A percentile compares a stretch with the other conserved stretches of the same genome.
phyloP scores from a whole-genome alignment of 2,113 vertebrate species.

The Marcusenius ussheri region DNA sequence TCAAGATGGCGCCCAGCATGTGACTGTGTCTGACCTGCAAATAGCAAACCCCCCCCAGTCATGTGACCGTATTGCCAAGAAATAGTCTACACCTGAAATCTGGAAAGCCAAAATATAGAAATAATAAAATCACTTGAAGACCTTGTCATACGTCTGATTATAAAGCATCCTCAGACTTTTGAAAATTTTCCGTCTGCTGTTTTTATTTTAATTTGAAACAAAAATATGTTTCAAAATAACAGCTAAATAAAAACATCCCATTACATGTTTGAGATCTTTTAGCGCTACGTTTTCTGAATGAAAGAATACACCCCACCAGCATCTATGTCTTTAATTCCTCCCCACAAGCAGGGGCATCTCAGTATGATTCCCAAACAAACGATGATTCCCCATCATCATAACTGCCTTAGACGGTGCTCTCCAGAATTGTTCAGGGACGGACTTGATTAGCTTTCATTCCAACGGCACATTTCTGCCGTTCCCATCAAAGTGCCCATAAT shows the following conservation, averaged over 20 bases:
- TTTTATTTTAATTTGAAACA: background rate
- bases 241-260: background rate
- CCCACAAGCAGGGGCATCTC: background rate
- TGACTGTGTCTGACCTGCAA: background rate
- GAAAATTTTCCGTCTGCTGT: background rate
- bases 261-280: background rate
- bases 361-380: background rate
- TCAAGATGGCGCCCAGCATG: background rate
- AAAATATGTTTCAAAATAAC: background rate
- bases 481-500: background rate
- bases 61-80: background rate
- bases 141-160: background rate
- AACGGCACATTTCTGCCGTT: background rate
- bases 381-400: background rate
- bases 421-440: background rate
- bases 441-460: conserved; percentile 6
- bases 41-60: background rate
- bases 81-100: background rate
- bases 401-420: background rate
- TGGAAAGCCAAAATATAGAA: background rate
- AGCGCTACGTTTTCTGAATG: background rate
- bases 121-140: background rate
- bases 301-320: background rate
- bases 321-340: background rate
- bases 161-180: background rate